phyloP scores from a whole-genome alignment of 2,113 vertebrate species.

The Uria aalge region DNA sequence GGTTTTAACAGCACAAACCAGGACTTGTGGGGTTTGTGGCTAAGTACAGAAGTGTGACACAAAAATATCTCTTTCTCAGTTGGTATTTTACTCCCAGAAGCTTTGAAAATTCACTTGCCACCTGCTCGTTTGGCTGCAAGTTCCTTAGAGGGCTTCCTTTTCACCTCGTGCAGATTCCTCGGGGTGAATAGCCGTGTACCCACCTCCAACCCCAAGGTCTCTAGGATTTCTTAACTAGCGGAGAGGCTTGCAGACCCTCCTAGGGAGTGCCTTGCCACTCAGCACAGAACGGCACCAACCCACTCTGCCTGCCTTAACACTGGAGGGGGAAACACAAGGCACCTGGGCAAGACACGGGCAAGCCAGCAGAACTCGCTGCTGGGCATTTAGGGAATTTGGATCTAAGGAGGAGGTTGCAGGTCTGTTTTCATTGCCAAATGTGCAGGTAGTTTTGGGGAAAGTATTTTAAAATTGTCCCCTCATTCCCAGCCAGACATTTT shows the following conservation, averaged over 20 bases:
- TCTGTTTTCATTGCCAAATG: not conserved
- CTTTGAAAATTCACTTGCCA: not conserved
- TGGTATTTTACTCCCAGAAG: not conserved
- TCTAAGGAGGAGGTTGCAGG: not conserved
- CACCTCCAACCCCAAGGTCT: not conserved
- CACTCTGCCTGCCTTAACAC: not conserved
- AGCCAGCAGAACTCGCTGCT: not conserved
- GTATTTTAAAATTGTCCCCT: not conserved
- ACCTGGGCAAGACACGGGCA: not conserved
- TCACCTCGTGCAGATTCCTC: accelerated
- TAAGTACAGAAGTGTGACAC: not conserved
- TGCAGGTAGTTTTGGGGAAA: not conserved
- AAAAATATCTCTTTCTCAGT: not conserved
- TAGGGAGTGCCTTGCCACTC: not conserved
- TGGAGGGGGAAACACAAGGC: not conserved
- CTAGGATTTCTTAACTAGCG: not conserved
- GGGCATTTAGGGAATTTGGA: not conserved
- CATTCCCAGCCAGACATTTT: not conserved
- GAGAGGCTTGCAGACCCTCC: not conserved
- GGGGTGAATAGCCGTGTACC: not conserved
- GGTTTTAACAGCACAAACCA: not conserved
- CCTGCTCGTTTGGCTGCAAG: not conserved
- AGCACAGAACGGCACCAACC: not conserved
- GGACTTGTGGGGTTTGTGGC: not conserved
- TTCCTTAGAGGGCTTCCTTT: not conserved